These are phyloP conservation scores for Tenthredo distinguenda DNA, from an alignment of 2,888 invertebrate species.

Conservation along the genomic window DNA sequence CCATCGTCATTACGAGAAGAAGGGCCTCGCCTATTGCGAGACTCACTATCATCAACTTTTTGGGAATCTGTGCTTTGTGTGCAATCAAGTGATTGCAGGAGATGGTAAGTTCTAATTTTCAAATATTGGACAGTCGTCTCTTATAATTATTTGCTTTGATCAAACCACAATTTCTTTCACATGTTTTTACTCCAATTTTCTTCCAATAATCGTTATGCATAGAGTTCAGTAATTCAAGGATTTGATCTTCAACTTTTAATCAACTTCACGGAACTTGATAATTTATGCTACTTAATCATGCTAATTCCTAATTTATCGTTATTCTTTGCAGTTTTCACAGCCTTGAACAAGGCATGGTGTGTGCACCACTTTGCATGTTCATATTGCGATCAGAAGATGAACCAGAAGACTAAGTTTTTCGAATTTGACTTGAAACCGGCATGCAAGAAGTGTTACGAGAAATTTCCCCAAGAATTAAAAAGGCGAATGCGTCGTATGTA, in stretches of 20 bases:
- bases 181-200: background rate
- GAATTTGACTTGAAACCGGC: constrained; percentile 99
- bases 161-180: constrained; percentile 13
- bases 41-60: constrained; percentile 99
- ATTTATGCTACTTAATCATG: background rate
- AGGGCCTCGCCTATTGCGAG: constrained; percentile 99
- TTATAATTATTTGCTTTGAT: background rate
- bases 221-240: background rate
- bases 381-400: constrained; percentile 97
- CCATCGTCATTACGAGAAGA: constrained; percentile 99
- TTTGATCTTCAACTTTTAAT: background rate
- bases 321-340: constrained; percentile 91
- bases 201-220: background rate
- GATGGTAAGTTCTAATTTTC: constrained; percentile 86
- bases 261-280: background rate
- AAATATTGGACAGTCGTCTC: background rate
- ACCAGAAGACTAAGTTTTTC: constrained; percentile 98
- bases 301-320: background rate
- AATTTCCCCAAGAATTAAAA: constrained; percentile 95
- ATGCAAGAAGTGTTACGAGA: constrained; percentile 99
- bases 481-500: constrained; percentile 95
- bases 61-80: constrained; percentile 98
- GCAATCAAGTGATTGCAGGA: constrained; percentile 98
- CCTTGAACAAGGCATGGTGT: constrained; percentile 99
- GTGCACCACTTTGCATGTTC: constrained; percentile 99